Percentiles rank a stretch among this genome's conserved stretches.
These are phyloP conservation scores for Elaphurus davidianus DNA, from an alignment of 2,113 vertebrate species.

Conservation along the genomic window DNA sequence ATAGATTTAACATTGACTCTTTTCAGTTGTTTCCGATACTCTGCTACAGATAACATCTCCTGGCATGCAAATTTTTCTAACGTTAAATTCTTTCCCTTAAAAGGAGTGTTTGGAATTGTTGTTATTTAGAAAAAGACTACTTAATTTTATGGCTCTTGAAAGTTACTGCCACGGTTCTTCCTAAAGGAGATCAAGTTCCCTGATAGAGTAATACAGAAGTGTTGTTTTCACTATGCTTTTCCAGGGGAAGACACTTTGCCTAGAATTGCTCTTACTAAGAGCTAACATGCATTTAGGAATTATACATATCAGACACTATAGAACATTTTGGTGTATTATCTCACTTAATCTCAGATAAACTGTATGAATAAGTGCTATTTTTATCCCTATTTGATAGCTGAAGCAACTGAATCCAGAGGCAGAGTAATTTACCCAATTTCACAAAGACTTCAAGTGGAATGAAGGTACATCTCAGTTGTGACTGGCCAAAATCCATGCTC, in stretches of 20 bases:
- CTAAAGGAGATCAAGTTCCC: not conserved
- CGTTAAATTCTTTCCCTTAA: not conserved
- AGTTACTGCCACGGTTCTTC: not conserved
- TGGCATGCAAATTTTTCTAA: not conserved
- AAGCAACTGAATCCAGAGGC: not conserved
- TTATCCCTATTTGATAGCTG: not conserved
- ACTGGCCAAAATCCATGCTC: not conserved
- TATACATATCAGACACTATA: not conserved
- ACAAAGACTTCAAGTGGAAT: not conserved
- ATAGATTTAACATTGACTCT: not conserved
- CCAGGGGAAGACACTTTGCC: not conserved
- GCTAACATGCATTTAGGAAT: not conserved
- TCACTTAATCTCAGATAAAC: not conserved
- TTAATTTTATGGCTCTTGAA: not conserved
- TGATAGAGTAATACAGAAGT: not conserved
- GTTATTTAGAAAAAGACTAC: not conserved
- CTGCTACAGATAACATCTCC: not conserved
- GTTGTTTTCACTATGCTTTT: not conserved
- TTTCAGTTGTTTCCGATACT: not conserved
- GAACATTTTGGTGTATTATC: not conserved
- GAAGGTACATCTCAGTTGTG: not conserved
- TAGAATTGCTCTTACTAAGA: not conserved
- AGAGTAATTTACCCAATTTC: not conserved
- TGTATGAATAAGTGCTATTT: not conserved
- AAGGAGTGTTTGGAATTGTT: not conserved